Conservation (phyloP, 1,140 invertebrate species). For the Sinonovacula constricta region DNA sequence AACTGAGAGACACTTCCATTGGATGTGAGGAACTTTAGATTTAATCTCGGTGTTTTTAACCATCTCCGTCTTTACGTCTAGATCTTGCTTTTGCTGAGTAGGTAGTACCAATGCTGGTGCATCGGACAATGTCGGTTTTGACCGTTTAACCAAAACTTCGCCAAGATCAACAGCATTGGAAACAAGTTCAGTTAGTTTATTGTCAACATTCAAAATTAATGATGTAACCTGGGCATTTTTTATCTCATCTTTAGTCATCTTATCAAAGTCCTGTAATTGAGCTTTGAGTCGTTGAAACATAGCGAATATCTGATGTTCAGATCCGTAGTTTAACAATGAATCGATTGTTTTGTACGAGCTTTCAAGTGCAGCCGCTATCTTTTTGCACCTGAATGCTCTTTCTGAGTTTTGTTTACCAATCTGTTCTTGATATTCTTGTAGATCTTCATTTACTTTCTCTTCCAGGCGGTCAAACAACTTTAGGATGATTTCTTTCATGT, state of each 20-base stretch:
- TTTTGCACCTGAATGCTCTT: slow-evolving; percentile 36
- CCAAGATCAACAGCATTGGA: slow-evolving; percentile 14
- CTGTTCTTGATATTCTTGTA: slow-evolving; percentile 25
- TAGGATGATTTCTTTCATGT: slow-evolving; percentile 31
- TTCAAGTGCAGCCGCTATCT: slow-evolving; percentile 29
- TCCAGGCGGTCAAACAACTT: slow-evolving; percentile 32
- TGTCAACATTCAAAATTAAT: slow-evolving; percentile 26
- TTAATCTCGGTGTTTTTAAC: slow-evolving; percentile 12
- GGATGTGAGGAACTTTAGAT: slow-evolving; percentile 7
- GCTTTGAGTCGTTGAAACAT: slow-evolving; percentile 26
- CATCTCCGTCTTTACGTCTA: slow-evolving; percentile 25
- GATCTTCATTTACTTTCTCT: slow-evolving; percentile 18
- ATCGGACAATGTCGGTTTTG: slow-evolving; percentile 24
- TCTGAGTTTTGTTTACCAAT: slow-evolving; percentile 20
- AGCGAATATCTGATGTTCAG: slow-evolving; percentile 28
- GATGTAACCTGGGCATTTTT: slow-evolving; percentile 13
- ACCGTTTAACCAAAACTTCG: slow-evolving; percentile 13
- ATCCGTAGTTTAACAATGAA: slow-evolving; percentile 31
- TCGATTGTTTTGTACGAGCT: slow-evolving; percentile 22
- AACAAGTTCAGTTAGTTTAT: slow-evolving; percentile 5
- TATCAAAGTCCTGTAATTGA: slow-evolving; percentile 41
- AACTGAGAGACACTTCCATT: slow-evolving; percentile 13
- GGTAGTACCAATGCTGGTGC: slow-evolving; percentile 32
- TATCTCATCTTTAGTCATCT: slow-evolving; percentile 21
- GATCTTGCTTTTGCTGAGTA: background rate